These are phyloP conservation scores for Parotocinclus haroldoi DNA, from an alignment of 2,797 vertebrate species.

Conservation along the genomic window DNA sequence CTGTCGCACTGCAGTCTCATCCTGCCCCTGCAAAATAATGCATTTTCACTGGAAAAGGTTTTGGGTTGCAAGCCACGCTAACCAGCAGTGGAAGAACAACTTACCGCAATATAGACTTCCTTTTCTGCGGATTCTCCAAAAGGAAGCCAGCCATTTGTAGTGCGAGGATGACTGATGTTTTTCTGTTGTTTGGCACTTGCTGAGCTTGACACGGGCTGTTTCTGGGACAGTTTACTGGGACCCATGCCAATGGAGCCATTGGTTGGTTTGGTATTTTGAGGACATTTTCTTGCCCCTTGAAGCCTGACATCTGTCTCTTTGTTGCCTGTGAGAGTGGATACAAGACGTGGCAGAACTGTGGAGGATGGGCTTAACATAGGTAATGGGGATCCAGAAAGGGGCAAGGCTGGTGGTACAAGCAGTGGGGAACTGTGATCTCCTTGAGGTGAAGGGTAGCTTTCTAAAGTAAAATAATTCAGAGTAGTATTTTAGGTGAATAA, in stretches of 20 bases:
- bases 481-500: neutral
- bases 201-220: slow-evolving; percentile 68
- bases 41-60: neutral
- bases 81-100: slow-evolving; percentile 53
- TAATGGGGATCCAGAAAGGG: slow-evolving; percentile 87
- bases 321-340: slow-evolving; percentile 82
- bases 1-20: slow-evolving; percentile 86
- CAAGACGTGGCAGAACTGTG: slow-evolving; percentile 81
- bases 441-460: slow-evolving; percentile 82
- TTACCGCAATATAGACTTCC: slow-evolving; percentile 92
- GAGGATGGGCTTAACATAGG: slow-evolving; percentile 86
- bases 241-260: slow-evolving; percentile 80
- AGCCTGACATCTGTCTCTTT: slow-evolving; percentile 69
- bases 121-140: slow-evolving; percentile 88
- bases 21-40: slow-evolving; percentile 79
- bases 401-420: slow-evolving; percentile 82
- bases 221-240: slow-evolving; percentile 71
- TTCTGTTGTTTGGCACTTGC: slow-evolving; percentile 84
- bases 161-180: slow-evolving; percentile 78
- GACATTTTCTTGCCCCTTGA: slow-evolving; percentile 81
- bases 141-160: slow-evolving; percentile 95
- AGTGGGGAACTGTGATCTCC: slow-evolving; percentile 87
- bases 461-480: slow-evolving; percentile 50
- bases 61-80: neutral
- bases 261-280: slow-evolving; percentile 83